Evolutionary conservation across 92 coral and sea anemone genomes (phyloP), one percentile per base, ranked within the genome.

Genomic region (Palythoa grandiflora): DNA sequence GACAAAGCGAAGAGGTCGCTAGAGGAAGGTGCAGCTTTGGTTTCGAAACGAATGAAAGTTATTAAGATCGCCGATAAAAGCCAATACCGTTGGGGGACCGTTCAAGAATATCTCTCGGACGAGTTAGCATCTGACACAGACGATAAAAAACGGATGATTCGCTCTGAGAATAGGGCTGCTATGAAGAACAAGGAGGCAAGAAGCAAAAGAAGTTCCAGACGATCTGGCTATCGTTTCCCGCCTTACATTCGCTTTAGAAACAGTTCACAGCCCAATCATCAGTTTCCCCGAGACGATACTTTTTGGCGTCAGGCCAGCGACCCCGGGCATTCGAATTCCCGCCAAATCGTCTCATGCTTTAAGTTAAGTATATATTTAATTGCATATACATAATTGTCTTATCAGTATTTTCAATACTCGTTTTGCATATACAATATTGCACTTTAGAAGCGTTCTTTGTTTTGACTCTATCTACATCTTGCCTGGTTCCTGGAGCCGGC

Each of bases 21-120:
- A 4, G 87, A 78, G 38, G 86, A 78, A 87, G 90, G 90, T 78
- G 52, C 44, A 13, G 20, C 90, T 19, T 61, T 87, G 37, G 89
- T 87, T 12, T 4, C 54, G 2, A 87, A 87, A 35, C 51, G 89
- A 38, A 87, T 76, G 84, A 87, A 87, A 37, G 51, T 54, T 54
- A 54, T 54, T 8, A 54, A 54, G 60, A 14, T 54, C 14, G 60
- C 60, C 2, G 16, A 63, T 79, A 72, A 87, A 39, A 87, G 90
- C 55, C 70, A 87, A 44, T 87, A 80, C 70, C 72, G 90, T 72
- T 87, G 80, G 81, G 79, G 59, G 19, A 88, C 80, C 13, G 90
- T 88, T 36, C 57, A 88, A 55, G 90, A 88, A 50, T 88, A 80
- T 37, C 79, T 88, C 15, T 71, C 87, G 12, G 90, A 88, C 73